Percentiles rank a stretch among this genome's conserved stretches.
These are phyloP conservation scores for Trichosurus vulpecula DNA, from an alignment of 2,797 vertebrate genomes.

Conservation along the genomic window DNA sequence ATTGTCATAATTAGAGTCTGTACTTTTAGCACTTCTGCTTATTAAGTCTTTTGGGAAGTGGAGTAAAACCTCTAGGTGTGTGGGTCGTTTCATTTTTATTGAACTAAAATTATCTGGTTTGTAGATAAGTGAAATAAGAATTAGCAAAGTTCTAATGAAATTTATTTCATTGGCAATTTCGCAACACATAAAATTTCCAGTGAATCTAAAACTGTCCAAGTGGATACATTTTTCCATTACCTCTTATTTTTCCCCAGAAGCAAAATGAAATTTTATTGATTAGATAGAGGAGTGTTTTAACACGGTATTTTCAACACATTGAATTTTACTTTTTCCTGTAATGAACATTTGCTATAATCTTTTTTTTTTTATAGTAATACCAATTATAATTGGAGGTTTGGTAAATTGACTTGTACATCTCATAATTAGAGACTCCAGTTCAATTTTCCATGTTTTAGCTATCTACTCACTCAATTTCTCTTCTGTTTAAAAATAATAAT, in stretches of 20 bases:
- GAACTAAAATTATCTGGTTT: slow-evolving; percentile 26
- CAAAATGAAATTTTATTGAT: slow-evolving; percentile 17
- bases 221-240: slow-evolving; percentile 20
- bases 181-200: slow-evolving; percentile 6
- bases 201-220: not conserved
- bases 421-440: not conserved
- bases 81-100: slow-evolving; percentile 38
- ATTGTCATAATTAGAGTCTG: slow-evolving; percentile 44
- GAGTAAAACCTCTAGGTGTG: not conserved
- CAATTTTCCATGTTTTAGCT: not conserved
- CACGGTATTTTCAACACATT: slow-evolving; percentile 3
- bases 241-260: slow-evolving; percentile 21
- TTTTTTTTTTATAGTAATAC: not conserved
- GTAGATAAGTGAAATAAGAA: slow-evolving; percentile 32
- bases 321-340: slow-evolving; percentile 37
- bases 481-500: slow-evolving; percentile 6
- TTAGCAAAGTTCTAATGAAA: slow-evolving; percentile 22
- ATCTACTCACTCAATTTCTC: not conserved
- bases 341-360: not conserved
- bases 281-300: slow-evolving; percentile 40
- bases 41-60: slow-evolving; percentile 28
- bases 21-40: slow-evolving; percentile 24
- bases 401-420: not conserved
- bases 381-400: not conserved
- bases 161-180: slow-evolving; percentile 11